phyloP scores from a whole-genome alignment of 2,888 invertebrate genomes.

The Plebejus melissa region DNA sequence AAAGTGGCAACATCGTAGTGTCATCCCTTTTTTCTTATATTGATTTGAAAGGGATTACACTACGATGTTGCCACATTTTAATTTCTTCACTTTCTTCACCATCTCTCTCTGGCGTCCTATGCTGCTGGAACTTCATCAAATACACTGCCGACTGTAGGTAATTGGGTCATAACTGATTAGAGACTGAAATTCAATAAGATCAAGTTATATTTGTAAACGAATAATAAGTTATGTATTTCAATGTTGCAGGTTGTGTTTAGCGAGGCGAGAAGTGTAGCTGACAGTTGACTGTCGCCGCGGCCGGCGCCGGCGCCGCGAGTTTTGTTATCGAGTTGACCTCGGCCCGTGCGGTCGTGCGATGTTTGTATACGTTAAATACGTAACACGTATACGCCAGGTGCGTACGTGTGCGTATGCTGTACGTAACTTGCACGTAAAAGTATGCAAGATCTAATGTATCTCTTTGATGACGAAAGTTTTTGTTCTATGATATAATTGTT shows the following conservation, averaged over 20 bases:
- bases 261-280: not conserved
- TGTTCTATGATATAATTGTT: not conserved
- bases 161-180: not conserved
- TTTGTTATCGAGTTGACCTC: conserved; percentile 7
- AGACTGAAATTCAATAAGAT: not conserved
- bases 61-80: no score
- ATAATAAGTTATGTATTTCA: not conserved
- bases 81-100: no score
- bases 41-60: no score
- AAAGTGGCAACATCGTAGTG: no score
- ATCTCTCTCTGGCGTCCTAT: no score
- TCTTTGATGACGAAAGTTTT: not conserved
- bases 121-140: no score
- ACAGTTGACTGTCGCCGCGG: not conserved
- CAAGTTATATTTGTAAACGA: not conserved
- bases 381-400: not conserved
- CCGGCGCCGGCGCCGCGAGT: not conserved
- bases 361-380: not conserved
- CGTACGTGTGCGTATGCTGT: not conserved
- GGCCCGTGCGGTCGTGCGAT: conserved; percentile 8
- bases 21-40: no score
- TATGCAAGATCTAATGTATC: not conserved
- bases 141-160: no score
- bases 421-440: not conserved
- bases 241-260: not conserved